Conservation (phyloP, 2,888 invertebrate species). For the Philopedon plagiatum region DNA sequence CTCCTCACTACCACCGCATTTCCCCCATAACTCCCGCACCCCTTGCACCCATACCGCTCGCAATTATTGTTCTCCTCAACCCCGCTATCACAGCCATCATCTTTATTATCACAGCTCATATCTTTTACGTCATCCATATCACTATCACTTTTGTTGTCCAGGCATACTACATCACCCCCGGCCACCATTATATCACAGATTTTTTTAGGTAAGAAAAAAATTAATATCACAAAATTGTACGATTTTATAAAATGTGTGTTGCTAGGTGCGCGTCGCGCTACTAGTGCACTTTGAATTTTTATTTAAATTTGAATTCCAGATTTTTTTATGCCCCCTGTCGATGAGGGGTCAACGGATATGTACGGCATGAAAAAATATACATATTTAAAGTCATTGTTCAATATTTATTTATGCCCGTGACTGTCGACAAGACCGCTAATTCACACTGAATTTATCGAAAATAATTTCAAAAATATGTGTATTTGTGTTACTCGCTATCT, state of each 20-base stretch:
- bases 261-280: background rate
- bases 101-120: constrained; percentile 6
- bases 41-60: background rate
- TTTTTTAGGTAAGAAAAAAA: background rate
- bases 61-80: constrained; percentile 25
- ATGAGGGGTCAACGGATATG: background rate
- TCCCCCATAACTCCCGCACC: constrained; percentile 12
- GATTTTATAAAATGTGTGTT: background rate
- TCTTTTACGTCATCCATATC: constrained; percentile 3
- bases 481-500: background rate
- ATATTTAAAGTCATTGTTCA: background rate
- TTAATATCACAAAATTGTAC: constrained; percentile 27
- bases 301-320: background rate
- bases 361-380: background rate
- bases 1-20: constrained; percentile 9
- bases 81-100: background rate
- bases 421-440: background rate
- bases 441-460: background rate
- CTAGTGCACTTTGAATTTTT: background rate
- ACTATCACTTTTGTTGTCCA: constrained; percentile 23
- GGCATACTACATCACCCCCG: constrained; percentile 37
- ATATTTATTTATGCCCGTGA: background rate
- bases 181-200: constrained; percentile 48
- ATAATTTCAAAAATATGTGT: constrained; percentile 3
- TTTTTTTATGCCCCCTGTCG: background rate